phyloP scores from a whole-genome alignment of 1,140 invertebrate species.

The Ceratitis capitata region DNA sequence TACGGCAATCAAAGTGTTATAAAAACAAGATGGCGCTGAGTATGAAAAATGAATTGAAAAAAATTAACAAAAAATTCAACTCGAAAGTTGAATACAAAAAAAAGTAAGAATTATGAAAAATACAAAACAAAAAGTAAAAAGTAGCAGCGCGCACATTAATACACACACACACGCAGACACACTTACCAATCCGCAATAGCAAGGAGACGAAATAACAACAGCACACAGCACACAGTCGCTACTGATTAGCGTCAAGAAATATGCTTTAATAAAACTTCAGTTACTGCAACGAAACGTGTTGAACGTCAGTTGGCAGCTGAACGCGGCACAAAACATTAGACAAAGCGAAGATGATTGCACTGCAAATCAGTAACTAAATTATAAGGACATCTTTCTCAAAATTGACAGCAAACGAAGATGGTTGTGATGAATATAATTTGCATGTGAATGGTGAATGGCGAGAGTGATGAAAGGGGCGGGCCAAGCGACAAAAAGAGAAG shows the following conservation, averaged over 20 bases:
- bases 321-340: neutral
- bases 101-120: neutral
- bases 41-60: neutral
- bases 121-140: no score
- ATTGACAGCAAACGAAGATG: neutral
- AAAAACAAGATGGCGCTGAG: neutral
- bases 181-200: neutral
- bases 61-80: neutral
- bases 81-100: neutral
- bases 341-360: slow-evolving; percentile 23
- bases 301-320: neutral
- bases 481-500: neutral
- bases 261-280: neutral
- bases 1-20: neutral
- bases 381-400: neutral
- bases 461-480: neutral
- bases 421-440: neutral
- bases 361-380: neutral
- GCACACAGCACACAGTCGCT: neutral
- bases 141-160: no score
- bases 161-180: no score
- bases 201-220: neutral
- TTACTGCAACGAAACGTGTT: neutral
- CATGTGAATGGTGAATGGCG: neutral
- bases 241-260: neutral